These are phyloP conservation scores for Acanthisitta chloris DNA, from an alignment of 2,113 vertebrate species.

Conservation along the genomic window DNA sequence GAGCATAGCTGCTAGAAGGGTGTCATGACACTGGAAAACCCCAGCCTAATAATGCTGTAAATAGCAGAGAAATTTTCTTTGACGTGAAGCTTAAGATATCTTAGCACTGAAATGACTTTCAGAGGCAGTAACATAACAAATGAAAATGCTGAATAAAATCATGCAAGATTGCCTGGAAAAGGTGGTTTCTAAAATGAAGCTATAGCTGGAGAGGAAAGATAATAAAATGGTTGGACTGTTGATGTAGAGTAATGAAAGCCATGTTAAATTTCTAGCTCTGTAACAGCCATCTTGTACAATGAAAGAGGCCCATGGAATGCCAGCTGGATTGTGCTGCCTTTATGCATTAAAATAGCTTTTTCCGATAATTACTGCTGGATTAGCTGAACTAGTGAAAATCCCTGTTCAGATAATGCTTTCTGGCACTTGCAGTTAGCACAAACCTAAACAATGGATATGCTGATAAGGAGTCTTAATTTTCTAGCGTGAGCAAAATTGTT, in stretches of 20 bases:
- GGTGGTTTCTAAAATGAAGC: background rate
- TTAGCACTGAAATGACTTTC: background rate
- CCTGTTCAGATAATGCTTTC: slow-evolving; percentile 10
- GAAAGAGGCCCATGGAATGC: background rate
- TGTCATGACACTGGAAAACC: background rate
- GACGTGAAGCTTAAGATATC: background rate
- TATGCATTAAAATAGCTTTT: slow-evolving; percentile 26
- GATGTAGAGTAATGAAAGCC: background rate
- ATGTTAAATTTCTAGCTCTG: background rate
- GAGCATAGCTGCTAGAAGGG: background rate
- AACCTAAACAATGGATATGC: slow-evolving; percentile 6
- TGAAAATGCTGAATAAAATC: background rate
- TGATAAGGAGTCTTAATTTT: slow-evolving; percentile 46
- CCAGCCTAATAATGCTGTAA: background rate
- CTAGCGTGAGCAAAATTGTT: background rate
- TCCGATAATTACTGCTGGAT: slow-evolving; percentile 28
- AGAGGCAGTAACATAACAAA: background rate
- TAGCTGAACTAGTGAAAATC: slow-evolving; percentile 33
- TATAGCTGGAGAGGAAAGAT: background rate
- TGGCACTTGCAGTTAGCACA: slow-evolving; percentile 2
- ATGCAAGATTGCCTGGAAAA: background rate
- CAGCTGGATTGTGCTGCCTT: slow-evolving; percentile 41
- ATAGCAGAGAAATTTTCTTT: background rate
- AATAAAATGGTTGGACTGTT: background rate
- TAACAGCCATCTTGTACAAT: slow-evolving; percentile 16